Evolutionary conservation across 2,888 invertebrate species (phyloP), one percentile per base, ranked within the genome.

Genomic region (Chydorus sphaericus): DNA sequence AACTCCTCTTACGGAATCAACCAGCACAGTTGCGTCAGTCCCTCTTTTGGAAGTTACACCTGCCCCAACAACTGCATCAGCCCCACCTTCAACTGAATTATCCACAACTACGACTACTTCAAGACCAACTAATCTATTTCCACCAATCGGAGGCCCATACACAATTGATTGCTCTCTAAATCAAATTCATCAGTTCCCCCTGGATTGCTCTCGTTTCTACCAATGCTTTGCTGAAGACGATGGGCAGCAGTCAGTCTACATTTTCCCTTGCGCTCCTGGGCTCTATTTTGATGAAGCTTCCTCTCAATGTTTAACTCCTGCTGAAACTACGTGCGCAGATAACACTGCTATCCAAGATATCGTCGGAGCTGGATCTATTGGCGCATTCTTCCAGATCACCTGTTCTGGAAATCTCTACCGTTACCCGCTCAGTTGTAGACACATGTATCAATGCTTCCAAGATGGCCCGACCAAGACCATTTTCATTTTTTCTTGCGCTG

Each of bases 171-270:
- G 44, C 44, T 3, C 44, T 26, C 44, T 44, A 11, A 44, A 44
- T 26, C 5, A 44, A 44, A 36, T 53, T 36, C 53, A 38, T 26
- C 36, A 38, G 28, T 53, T 53, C 28, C 53, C 53, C 7, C 23
- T 53, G 14, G 53, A 53, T 20, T 53, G 53, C 38, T 53, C 53
- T 16, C 36, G 37, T 6, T 53, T 53, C 38, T 53, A 53, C 7
- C 53, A 53, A 16, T 53, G 53, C 28, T 26, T 38, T 14, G 53
- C 37, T 16, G 53, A 53, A 4, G 38, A 18, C 14, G 14, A 18
- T 8, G n/a, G n/a, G n/a, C 37, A 33, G 18, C 53, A 36, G 10
- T 26, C 37, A 18, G 38, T 53, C 16, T 53, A 53, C 53, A 38
- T 53, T 10, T 53, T 53, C 37, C 37, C 37, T 16, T 53, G 53